phyloP scores from a whole-genome alignment of 1,140 invertebrate genomes.

The Littorina saxatilis region DNA sequence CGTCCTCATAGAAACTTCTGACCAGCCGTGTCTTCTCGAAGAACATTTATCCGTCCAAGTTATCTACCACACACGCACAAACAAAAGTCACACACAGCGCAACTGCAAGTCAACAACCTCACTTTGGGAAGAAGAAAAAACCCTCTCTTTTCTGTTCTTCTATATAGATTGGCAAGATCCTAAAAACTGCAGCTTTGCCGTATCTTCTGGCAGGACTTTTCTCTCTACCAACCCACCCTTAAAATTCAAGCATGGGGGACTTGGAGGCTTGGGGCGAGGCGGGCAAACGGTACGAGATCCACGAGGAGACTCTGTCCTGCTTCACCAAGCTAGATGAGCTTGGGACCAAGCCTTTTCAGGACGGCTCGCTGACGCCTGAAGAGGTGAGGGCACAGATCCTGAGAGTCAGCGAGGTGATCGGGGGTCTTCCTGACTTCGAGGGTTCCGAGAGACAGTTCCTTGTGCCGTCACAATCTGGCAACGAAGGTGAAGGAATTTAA shows the following conservation, averaged over 20 bases:
- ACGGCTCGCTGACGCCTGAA: constrained; percentile 49
- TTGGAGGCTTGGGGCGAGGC: constrained; percentile 26
- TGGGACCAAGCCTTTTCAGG: constrained; percentile 35
- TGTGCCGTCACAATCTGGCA: constrained; percentile 48
- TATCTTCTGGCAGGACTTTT: no score
- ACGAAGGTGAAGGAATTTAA: constrained; percentile 30
- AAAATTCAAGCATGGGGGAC: constrained; percentile 22
- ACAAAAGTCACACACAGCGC: no score
- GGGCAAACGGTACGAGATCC: constrained; percentile 55
- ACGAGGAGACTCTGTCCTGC: constrained; percentile 54
- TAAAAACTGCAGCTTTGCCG: no score
- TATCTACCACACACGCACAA: no score
- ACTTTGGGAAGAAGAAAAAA: no score
- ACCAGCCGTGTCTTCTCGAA: no score
- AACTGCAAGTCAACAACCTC: no score
- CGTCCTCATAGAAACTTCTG: no score
- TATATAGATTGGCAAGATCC: no score
- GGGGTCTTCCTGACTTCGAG: constrained; percentile 53
- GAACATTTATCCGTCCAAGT: no score
- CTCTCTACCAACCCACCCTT: no score
- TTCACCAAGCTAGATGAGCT: constrained; percentile 26
- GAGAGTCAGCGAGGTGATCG: constrained; percentile 31
- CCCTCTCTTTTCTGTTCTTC: no score
- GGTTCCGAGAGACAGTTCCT: constrained; percentile 52
- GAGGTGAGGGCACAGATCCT: constrained; percentile 40